These are phyloP conservation scores for Homarus gammarus DNA, from an alignment of 2,888 invertebrate genomes.

Conservation along the genomic window DNA sequence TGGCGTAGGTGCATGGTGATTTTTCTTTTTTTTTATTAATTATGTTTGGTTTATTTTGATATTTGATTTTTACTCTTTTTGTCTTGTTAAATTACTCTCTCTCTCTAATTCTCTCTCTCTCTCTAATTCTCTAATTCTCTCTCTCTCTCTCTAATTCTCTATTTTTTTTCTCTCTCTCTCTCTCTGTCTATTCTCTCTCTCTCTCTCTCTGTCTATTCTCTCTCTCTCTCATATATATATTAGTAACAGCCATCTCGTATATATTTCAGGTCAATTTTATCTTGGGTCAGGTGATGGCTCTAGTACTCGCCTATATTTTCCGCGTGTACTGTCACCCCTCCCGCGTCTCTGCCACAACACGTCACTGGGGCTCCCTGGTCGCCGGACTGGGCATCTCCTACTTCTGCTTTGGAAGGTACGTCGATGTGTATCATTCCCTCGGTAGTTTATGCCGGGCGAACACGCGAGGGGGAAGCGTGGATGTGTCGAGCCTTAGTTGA, in stretches of 20 bases:
- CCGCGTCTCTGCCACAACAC: constrained; percentile 84
- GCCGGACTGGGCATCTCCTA: constrained; percentile 90
- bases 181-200: not conserved
- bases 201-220: not conserved
- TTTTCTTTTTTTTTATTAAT: too few species aligned
- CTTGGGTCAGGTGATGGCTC: constrained; percentile 88
- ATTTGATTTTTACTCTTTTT: not conserved
- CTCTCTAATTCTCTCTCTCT: not conserved
- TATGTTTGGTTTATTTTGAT: too few species aligned
- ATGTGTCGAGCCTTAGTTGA: too few species aligned
- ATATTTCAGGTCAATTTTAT: constrained; percentile 88
- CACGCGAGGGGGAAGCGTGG: too few species aligned
- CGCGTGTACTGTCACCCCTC: constrained; percentile 87
- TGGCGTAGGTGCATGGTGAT: too few species aligned
- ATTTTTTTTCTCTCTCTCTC: not conserved
- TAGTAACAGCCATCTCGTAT: not conserved
- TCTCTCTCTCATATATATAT: not conserved
- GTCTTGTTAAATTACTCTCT: not conserved
- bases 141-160: too few species aligned
- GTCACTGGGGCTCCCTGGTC: constrained; percentile 89
- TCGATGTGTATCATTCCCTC: too few species aligned
- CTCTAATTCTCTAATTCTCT: not conserved
- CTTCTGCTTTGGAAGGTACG: constrained; percentile 93
- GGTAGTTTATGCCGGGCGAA: too few species aligned
- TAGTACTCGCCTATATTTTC: constrained; percentile 88